A percentile compares a stretch with the other conserved stretches of the same genome.
Evolutionary conservation across 2,888 invertebrate genomes (phyloP).

Genomic region (Parnassius mnemosyne): DNA sequence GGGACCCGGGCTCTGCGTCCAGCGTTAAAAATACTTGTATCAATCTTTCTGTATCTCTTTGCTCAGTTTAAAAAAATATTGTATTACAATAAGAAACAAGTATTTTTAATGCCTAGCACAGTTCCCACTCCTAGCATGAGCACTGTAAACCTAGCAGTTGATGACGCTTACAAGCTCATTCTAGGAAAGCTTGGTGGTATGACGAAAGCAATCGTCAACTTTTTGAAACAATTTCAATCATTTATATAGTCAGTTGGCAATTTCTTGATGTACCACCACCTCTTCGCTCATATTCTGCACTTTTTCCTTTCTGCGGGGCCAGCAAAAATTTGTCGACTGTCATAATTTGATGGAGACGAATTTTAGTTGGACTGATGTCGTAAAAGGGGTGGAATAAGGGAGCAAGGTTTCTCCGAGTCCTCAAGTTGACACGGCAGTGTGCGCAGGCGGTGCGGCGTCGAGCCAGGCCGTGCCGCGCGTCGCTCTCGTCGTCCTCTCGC

Average conservation of each 20-base stretch:
- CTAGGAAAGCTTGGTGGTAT: constrained; percentile 23
- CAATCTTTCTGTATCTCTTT: not conserved
- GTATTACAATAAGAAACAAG: not conserved
- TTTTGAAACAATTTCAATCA: not conserved
- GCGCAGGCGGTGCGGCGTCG: constrained; percentile 72
- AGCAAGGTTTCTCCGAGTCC: constrained; percentile 29
- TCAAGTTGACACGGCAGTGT: constrained; percentile 54
- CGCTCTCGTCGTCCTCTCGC: constrained; percentile 64
- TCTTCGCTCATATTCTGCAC: constrained; percentile 24
- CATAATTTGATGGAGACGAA: not conserved
- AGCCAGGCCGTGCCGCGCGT: constrained; percentile 59
- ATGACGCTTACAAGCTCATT: constrained; percentile 19
- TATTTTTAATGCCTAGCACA: constrained; percentile 23
- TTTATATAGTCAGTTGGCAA: not conserved
- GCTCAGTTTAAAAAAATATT: not conserved
- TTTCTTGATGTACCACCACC: constrained; percentile 7
- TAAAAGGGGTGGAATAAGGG: constrained; percentile 29
- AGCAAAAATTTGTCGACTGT: constrained; percentile 2
- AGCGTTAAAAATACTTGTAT: constrained; percentile 35
- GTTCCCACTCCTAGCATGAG: constrained; percentile 22
- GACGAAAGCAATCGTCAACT: constrained; percentile 1
- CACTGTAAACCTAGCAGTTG: constrained; percentile 16
- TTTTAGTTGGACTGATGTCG: constrained; percentile 13
- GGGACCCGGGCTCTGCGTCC: constrained; percentile 57
- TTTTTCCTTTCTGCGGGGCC: constrained; percentile 12